Conservation (phyloP, 2,888 invertebrate genomes). For the Eristalis intricaria region DNA sequence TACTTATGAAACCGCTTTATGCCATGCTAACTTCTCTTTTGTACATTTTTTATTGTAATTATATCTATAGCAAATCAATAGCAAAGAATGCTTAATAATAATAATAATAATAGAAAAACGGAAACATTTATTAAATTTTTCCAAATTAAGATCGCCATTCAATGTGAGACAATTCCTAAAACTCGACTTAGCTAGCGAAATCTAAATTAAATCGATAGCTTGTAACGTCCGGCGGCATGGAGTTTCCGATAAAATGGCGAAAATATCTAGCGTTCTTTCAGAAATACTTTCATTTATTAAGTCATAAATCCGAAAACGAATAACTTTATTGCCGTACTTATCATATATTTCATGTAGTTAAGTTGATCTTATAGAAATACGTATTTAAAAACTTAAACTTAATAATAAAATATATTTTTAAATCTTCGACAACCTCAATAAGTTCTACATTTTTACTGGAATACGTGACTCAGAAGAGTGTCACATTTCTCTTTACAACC, state of each 20-base stretch:
- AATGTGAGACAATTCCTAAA: neutral
- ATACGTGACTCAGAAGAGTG: neutral
- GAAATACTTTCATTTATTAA: neutral
- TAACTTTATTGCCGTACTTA: neutral
- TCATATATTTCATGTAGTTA: neutral
- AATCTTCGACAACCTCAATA: neutral
- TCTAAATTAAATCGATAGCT: neutral
- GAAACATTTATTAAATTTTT: too few species aligned
- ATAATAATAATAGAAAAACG: too few species aligned
- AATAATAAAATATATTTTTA: neutral
- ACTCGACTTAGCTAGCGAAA: neutral
- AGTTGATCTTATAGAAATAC: neutral
- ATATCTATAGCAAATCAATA: too few species aligned
- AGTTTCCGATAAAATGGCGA: constrained; percentile 65
- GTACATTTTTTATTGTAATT: too few species aligned
- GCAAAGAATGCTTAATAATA: too few species aligned
- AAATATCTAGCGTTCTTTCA: constrained; percentile 17
- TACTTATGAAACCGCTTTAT: too few species aligned
- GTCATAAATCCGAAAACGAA: neutral
- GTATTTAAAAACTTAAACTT: neutral
- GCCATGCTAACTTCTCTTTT: too few species aligned
- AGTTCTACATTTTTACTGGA: neutral
- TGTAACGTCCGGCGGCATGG: neutral
- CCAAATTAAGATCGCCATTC: neutral
- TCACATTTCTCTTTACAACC: neutral